phyloP scores from a whole-genome alignment of 2,888 invertebrate species.

The Amblyteles armatorius region DNA sequence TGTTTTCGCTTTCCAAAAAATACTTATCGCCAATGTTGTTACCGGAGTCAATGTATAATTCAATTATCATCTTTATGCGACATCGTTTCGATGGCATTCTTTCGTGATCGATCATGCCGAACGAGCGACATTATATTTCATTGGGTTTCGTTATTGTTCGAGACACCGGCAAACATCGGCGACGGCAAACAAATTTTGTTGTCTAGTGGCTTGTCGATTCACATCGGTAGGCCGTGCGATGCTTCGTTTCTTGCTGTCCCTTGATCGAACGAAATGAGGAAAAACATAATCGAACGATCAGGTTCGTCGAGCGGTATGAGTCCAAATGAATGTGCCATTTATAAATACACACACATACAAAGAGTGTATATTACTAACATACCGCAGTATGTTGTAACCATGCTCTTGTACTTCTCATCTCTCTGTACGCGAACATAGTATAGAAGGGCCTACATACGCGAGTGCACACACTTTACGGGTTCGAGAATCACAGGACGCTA shows the following conservation, averaged over 20 bases:
- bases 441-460: conserved; percentile 18
- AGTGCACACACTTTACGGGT: conserved; percentile 51
- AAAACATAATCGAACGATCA: conserved; percentile 15
- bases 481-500: conserved; percentile 81
- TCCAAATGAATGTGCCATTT: conserved; percentile 25
- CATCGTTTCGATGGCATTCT: neutral
- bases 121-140: neutral
- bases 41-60: neutral
- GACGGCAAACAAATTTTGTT: neutral
- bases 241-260: neutral
- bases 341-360: neutral
- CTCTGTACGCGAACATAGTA: conserved; percentile 17
- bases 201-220: neutral
- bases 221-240: neutral
- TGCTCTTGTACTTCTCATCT: conserved; percentile 44
- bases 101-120: conserved; percentile 6
- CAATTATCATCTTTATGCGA: neutral
- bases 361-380: conserved; percentile 22
- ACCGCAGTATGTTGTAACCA: conserved; percentile 45
- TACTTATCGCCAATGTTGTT: neutral
- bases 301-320: conserved; percentile 18
- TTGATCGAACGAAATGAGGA: neutral
- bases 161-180: neutral
- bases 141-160: neutral
- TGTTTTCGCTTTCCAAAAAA: neutral